Base-by-base conservation (phyloP, 2,113 vertebrate species). In the Cynocephalus volans region DNA sequence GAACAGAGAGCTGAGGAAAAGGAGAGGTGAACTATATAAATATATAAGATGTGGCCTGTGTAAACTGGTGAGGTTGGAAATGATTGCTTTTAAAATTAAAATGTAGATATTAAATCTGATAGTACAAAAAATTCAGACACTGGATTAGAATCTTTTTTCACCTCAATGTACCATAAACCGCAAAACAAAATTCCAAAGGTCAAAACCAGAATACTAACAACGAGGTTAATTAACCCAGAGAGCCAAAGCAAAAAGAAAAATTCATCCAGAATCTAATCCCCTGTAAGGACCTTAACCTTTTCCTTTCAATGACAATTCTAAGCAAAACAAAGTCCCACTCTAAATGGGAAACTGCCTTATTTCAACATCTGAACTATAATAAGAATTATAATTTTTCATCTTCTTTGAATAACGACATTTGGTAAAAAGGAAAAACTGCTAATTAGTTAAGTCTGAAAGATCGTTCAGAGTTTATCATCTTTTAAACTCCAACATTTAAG, bases 201-300 rank as follows among this genome's bases (percentile, higher is more conserved):
- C 72, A 64, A 92, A 94, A 80, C 82, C 45, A 84, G 56, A 80
- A 84, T 52, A 36, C 19, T 33, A 84, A 96, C 87, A 88, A 93
- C 19, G 26, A 84, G 62, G 50, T 67, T 24, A 45, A 17, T 4
- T 60, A 69, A 69, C 8, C 31, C 62, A 69, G 13, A 62, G 23
- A 54, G 9, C 14, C 58, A 18, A 69, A 75, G 76, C 28, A 54
- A 93, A 54, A 60, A 48, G 36, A 89, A 31, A 65, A 69, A 62
- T 58, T 65, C 62, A 50, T 50, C 17, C 36, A 64, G 19, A 77
- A 86, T 84, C 23, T n/a, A 73, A n/a, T 62, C 14, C 18, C 19
- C 21, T 72, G 93, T 69, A 73, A 77, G 12, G 26, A 65, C 60
- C n/a, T 60, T 90, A 70, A 85, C 14, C 19, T 85, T 21, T 75